Evolutionary conservation across 2,797 vertebrate genomes (phyloP).

Genomic region (Natrix natrix): DNA sequence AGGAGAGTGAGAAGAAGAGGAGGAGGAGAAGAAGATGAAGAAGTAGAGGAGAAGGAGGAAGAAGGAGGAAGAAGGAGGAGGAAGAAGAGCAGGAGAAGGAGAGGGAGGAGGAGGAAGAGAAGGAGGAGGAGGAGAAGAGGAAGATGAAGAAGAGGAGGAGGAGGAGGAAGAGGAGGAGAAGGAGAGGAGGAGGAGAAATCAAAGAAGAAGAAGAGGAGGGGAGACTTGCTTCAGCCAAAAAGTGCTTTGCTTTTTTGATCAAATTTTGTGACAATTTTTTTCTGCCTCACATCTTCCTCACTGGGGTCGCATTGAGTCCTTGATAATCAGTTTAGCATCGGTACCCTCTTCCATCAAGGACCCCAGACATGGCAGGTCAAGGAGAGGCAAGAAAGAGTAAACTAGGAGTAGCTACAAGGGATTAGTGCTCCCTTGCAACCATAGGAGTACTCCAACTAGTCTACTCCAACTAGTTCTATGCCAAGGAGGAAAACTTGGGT

Average conservation of each 20-base stretch:
- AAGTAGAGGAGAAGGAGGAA: fast-evolving
- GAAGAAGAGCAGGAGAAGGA: background rate
- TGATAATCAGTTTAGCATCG: background rate
- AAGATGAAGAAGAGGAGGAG: background rate
- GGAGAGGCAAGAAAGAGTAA: background rate
- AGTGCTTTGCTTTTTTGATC: background rate
- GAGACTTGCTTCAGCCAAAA: background rate
- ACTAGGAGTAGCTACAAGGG: background rate
- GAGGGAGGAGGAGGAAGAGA: background rate
- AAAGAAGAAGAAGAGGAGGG: no score
- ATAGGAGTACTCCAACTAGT: background rate
- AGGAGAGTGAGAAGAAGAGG: background rate
- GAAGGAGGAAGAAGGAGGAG: background rate
- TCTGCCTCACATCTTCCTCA: background rate
- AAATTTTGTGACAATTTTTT: background rate
- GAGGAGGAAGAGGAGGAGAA: background rate
- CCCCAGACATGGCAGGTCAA: background rate
- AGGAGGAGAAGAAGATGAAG: background rate
- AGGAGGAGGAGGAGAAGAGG: background rate
- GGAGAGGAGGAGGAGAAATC: no score
- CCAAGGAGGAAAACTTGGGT: background rate
- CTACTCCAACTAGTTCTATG: background rate
- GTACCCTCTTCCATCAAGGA: background rate
- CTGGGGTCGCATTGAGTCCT: background rate
- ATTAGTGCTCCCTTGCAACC: background rate